These are phyloP conservation scores for Isichthys henryi DNA, from an alignment of 2,113 vertebrate genomes.

Conservation along the genomic window DNA sequence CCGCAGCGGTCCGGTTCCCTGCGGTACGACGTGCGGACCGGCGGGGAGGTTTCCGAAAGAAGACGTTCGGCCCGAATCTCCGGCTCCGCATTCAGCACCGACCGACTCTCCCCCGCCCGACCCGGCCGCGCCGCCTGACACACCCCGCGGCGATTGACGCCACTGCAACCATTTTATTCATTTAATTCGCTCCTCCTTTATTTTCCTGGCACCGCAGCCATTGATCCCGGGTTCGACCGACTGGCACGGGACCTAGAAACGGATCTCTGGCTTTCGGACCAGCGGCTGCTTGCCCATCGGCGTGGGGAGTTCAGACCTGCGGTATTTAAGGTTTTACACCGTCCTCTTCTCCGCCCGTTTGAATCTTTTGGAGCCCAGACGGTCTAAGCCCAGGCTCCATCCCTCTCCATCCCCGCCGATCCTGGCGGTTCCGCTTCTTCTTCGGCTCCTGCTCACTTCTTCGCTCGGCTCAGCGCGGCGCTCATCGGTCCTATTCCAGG, in stretches of 20 bases:
- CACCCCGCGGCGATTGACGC: neutral
- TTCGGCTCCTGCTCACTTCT: neutral
- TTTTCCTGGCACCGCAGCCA: neutral
- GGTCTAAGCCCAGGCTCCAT: neutral
- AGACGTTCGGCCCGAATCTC: neutral
- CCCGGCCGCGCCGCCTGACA: neutral
- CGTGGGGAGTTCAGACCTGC: neutral
- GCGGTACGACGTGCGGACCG: conserved; percentile 3
- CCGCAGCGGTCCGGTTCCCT: neutral
- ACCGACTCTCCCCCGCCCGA: neutral
- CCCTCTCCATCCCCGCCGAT: neutral
- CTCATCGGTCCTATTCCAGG: neutral
- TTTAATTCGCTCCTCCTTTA: neutral
- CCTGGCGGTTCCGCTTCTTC: neutral
- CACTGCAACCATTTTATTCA: neutral
- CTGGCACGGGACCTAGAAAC: neutral
- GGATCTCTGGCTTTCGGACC: neutral
- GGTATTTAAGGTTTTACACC: neutral
- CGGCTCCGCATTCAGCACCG: neutral
- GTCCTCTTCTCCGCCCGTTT: neutral
- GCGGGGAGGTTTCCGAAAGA: neutral
- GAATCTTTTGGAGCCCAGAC: neutral
- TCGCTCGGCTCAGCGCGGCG: neutral
- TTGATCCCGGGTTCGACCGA: neutral
- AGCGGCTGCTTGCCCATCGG: neutral